These are phyloP conservation scores for Bombycilla garrulus DNA, from an alignment of 2,113 vertebrate genomes.

Conservation along the genomic window DNA sequence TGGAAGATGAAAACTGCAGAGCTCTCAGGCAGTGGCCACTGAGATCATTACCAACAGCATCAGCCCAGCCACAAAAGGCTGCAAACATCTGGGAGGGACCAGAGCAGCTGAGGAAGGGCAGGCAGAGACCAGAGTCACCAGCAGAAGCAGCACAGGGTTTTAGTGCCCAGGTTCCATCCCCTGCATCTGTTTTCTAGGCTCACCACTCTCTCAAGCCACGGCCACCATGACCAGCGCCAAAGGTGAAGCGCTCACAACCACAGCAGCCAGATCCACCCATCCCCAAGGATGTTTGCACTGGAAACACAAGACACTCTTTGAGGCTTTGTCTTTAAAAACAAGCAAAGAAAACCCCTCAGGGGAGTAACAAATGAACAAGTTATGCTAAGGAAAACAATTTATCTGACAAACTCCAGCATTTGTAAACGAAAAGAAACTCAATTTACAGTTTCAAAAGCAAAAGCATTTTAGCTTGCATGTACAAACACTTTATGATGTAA, in stretches of 20 bases:
- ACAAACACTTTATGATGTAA: background rate
- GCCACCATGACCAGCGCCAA: background rate
- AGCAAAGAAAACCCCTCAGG: background rate
- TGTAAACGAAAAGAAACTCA: background rate
- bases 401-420: background rate
- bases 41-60: background rate
- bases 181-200: background rate
- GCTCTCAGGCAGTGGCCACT: background rate
- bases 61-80: background rate
- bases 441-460: background rate
- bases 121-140: accelerated
- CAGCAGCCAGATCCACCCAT: background rate
- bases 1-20: background rate
- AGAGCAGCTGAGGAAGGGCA: background rate
- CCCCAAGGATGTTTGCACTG: background rate
- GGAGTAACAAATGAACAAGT: background rate
- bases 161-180: background rate
- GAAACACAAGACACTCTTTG: background rate
- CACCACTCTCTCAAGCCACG: background rate
- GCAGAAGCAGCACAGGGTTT: background rate
- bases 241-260: accelerated
- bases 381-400: background rate
- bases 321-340: background rate
- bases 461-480: background rate
- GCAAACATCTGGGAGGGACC: background rate